A percentile compares a stretch with the other conserved stretches of the same genome.
These are phyloP conservation scores for Protosalanx chinensis DNA, from an alignment of 2,797 vertebrate genomes.

Conservation along the genomic window DNA sequence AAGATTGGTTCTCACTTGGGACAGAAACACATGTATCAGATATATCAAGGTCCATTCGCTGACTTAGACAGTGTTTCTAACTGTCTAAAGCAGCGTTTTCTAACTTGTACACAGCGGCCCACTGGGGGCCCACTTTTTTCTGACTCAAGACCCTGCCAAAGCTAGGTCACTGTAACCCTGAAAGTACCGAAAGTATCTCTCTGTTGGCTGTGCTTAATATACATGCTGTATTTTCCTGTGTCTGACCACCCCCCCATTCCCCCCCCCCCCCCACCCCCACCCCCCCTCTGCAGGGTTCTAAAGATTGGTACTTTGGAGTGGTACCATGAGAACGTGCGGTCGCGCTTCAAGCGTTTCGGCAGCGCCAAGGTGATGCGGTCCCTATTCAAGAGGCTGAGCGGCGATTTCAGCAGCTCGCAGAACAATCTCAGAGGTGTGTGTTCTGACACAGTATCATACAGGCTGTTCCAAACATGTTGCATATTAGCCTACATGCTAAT, in stretches of 20 bases:
- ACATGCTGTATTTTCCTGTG: neutral
- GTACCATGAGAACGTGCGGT: conserved; percentile 83
- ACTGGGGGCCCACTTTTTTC: too few relatives aligned
- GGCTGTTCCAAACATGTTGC: too few relatives aligned
- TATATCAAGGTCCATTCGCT: neutral
- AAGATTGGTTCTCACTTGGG: neutral
- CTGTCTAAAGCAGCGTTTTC: neutral
- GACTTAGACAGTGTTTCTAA: neutral
- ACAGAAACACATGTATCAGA: neutral
- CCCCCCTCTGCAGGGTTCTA: conserved; percentile 70
- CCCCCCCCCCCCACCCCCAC: neutral
- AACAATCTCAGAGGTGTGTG: conserved; percentile 65
- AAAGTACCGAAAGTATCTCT: neutral
- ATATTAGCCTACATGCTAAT: too few relatives aligned
- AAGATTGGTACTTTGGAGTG: conserved; percentile 88
- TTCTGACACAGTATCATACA: too few relatives aligned
- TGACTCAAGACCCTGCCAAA: too few relatives aligned
- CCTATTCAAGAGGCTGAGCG: conserved; percentile 77
- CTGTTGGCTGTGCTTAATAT: neutral
- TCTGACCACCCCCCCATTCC: neutral
- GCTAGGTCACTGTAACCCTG: too few relatives aligned
- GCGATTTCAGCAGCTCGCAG: conserved; percentile 47
- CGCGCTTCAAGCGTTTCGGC: conserved; percentile 89
- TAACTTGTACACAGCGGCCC: too few relatives aligned
- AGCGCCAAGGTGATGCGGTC: conserved; percentile 90